Conservation (phyloP, 2,113 vertebrate species). For the Chauna torquata region DNA sequence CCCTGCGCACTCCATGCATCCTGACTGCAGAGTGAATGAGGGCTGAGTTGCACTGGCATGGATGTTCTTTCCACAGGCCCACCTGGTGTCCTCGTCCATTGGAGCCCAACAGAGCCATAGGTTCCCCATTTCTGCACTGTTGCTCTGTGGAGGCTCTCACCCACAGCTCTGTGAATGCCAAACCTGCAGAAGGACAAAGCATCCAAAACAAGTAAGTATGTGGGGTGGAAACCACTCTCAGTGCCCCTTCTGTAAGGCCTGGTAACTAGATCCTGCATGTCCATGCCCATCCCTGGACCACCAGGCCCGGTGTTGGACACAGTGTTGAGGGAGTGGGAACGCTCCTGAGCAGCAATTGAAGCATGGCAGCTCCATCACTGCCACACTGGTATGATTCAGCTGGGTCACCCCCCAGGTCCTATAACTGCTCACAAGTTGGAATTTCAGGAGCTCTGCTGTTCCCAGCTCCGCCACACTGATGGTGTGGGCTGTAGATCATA, state of each 20-base stretch:
- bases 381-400: background rate
- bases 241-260: background rate
- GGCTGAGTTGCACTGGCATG: background rate
- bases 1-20: background rate
- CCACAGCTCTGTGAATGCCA: background rate
- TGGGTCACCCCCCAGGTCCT: background rate
- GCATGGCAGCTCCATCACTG: background rate
- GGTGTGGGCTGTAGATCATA: background rate
- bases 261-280: background rate
- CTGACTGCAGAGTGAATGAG: background rate
- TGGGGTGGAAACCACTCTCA: background rate
- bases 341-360: background rate
- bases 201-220: background rate
- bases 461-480: background rate
- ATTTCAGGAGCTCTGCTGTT: background rate
- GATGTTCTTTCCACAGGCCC: background rate
- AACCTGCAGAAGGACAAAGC: background rate
- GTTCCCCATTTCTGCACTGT: background rate
- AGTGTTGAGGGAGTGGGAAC: background rate
- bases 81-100: background rate
- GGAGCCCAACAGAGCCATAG: background rate
- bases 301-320: fast-evolving
- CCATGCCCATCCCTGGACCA: background rate
- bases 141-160: background rate
- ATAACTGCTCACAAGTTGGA: background rate